Conservation (phyloP, 2,113 vertebrate genomes). For the Pandion haliaetus region DNA sequence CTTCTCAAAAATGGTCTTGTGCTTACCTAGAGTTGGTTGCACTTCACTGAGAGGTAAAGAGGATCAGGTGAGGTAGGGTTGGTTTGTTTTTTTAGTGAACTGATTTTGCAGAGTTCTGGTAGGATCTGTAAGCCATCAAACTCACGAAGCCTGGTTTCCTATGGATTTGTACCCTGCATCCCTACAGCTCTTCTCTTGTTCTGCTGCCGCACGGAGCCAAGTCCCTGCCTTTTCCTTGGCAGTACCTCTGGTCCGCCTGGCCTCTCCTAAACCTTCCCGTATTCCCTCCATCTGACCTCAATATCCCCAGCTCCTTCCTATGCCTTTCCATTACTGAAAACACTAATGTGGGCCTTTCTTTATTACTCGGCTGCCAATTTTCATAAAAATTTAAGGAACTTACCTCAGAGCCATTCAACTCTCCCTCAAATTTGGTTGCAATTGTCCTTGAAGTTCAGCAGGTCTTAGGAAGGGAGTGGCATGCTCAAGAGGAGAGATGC, state of each 20-base stretch:
- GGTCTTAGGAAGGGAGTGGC: not conserved
- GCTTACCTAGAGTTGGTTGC: accelerated
- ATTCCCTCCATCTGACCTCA: not conserved
- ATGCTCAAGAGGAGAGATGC: not conserved
- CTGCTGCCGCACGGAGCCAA: not conserved
- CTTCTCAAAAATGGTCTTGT: accelerated
- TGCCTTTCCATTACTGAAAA: not conserved
- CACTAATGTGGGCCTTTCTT: not conserved
- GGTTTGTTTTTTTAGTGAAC: not conserved
- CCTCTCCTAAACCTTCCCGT: not conserved
- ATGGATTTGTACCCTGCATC: not conserved
- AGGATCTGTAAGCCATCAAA: accelerated
- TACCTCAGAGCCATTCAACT: not conserved
- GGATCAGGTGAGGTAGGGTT: not conserved
- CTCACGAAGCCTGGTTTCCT: not conserved
- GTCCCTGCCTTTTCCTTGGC: not conserved
- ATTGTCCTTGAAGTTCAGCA: not conserved
- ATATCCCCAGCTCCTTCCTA: not conserved
- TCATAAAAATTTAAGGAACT: not conserved
- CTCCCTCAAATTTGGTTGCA: not conserved
- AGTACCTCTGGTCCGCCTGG: not conserved
- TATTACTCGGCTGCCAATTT: not conserved
- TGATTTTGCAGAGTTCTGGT: not conserved
- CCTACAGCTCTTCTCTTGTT: not conserved
- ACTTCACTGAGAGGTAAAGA: not conserved